Base-by-base conservation (phyloP, 2,888 invertebrate species). In the Metallyticus violacea region DNA sequence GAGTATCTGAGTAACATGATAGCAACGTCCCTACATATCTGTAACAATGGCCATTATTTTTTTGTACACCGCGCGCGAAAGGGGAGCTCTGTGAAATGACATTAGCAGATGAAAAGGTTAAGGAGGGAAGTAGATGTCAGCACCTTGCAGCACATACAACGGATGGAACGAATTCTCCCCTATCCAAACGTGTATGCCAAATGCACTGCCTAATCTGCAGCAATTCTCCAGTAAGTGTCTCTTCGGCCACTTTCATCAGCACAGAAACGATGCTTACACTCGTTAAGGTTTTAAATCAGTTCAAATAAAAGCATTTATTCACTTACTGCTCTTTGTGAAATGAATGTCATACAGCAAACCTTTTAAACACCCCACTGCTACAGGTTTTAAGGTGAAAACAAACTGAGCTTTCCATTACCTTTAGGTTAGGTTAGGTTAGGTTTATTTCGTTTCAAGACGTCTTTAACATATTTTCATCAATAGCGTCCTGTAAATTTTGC, bases 61-160 rank as follows among this genome's bases (percentile, higher is more conserved):
- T 62, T 62, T 62, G 22, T 62, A n/a, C n/a, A 22, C 22, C 40
- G 40, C 22, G 40, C 15, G 40, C 40, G 22, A 62, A 62, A 62
- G 40, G 40, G 40, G 40, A 62, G 40, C 15, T 15, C 3, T 15
- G 22, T 62, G 40, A 62, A 62, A 62, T 62, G 40, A 62, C 40
- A 62, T 6, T 62, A 62, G 40, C 40, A 62, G 40, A 62, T 62
- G 40, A 62, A 62, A 62, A 81, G 29, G 76, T 27, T 80, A 76
- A 26, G 77, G 78, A 85, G 79, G 77, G 87, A 86, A 87, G 81
- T 87, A 86, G 81, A 78, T 85, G 87, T 87, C 87, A 87, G 88
- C 86, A 87, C 87, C 84, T 88, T 80, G 86, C 86, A 27, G 26
- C 83, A 79, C 81, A 76, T 81, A 79, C 77, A 26, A 27, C 82